Evolutionary conservation across 2,888 invertebrate species (phyloP), one percentile per base, ranked within the genome.

Genomic region (Polyommatus iphigenia): DNA sequence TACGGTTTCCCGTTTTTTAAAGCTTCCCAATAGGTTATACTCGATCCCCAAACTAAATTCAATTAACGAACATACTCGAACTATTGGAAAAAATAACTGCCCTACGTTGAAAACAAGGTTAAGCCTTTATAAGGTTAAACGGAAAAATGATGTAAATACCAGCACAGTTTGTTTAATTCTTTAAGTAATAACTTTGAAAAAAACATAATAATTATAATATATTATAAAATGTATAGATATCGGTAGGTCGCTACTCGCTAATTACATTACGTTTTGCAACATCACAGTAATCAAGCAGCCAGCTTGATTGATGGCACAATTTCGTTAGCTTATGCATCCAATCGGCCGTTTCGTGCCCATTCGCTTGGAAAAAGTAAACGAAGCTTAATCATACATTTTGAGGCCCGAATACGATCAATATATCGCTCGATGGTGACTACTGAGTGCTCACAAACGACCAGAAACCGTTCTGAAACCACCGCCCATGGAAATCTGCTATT

Each of bases 261-360:
- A 29, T 67, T 67, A 67, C 32, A 15, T 67, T 67, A 67, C 29
- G 67, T 67, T 67, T 32, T 67, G 67, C 29, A 67, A 67, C 29
- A 67, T 32, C 67, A 67, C 29, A 15, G 67, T 67, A 67, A 67
- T 29, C 67, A 67, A 13, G 67, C 67, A 29, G 67, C 13, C 29
- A 4, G 62, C 13, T 67, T 67, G 67, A 67, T 67, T 67, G 29
- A 67, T 29, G 67, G 0, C 10, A 67, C 67, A 18, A 67, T 15
- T 67, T 32, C 5, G 67, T 29, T 67, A 67, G 59, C 54, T 54
- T 54, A 54, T 15, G 67, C 67, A 29, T 67, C 29, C 67, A 67
- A 67, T 67, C 67, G 29, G 29, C 20, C 67, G 67, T 67, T 67
- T 67, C 15, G 29, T 67, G 67, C 13, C 29, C 24, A 67, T 29